Conservation (phyloP, 2,888 invertebrate species). For the Microchrysa polita region DNA sequence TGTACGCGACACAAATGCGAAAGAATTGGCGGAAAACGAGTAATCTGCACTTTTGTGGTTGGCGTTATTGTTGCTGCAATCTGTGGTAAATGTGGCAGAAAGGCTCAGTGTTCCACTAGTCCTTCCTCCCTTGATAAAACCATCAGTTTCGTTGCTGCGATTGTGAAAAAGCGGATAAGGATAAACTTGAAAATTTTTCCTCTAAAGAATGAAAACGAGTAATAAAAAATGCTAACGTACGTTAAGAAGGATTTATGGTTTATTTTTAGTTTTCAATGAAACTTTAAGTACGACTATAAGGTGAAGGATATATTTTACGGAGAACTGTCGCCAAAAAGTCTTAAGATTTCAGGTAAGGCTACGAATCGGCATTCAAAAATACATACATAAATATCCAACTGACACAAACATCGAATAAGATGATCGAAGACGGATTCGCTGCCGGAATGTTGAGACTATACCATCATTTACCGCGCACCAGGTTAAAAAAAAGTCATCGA, state of each 20-base stretch:
- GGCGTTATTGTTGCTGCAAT: conserved; percentile 16
- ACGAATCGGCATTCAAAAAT: too few species aligned
- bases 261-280: neutral
- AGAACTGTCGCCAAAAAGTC: too few species aligned
- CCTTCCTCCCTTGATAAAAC: too few species aligned
- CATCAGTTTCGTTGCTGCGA: neutral
- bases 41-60: conserved; percentile 27
- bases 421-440: too few species aligned
- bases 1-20: conserved; percentile 30
- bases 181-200: neutral
- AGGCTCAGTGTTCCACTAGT: neutral
- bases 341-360: too few species aligned
- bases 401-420: too few species aligned
- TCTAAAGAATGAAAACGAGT: neutral
- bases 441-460: too few species aligned
- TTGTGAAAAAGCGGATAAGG: neutral
- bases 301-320: too few species aligned
- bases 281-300: too few species aligned
- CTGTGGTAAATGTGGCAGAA: conserved; percentile 1
- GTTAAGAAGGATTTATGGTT: conserved; percentile 2
- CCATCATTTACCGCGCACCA: too few species aligned
- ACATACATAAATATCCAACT: too few species aligned
- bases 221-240: neutral
- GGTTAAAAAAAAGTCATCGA: too few species aligned
- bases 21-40: neutral